Conservation (phyloP, 2,888 invertebrate genomes). For the Drosophila gaucha region DNA sequence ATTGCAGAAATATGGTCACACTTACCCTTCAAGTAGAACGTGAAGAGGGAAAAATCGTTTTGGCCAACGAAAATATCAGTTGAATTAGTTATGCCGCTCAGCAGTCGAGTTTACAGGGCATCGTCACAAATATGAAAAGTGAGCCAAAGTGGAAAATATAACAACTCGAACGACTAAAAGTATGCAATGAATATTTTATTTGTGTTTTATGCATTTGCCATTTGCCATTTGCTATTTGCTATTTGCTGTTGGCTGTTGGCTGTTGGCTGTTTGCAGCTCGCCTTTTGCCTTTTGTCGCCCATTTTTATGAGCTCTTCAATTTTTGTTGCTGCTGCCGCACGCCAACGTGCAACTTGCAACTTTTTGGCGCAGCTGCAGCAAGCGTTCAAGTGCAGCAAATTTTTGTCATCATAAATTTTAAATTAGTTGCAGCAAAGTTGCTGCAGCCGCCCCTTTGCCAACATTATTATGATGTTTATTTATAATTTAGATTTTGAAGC, state of each 20-base stretch:
- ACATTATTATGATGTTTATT: conserved; percentile 26
- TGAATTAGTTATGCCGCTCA: not conserved
- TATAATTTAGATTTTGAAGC: conserved; percentile 17
- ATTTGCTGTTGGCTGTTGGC: conserved; percentile 51
- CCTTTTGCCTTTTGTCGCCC: conserved; percentile 42
- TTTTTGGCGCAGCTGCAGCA: conserved; percentile 48
- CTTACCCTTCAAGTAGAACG: too few relatives aligned
- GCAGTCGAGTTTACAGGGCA: not conserved
- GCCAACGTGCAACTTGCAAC: conserved; percentile 34
- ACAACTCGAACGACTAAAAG: conserved; percentile 61
- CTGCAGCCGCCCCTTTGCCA: conserved; percentile 4
- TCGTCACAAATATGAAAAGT: conserved; percentile 1
- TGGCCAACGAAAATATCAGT: too few relatives aligned
- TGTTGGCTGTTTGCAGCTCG: conserved; percentile 24
- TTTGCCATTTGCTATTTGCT: conserved; percentile 56
- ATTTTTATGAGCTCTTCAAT: conserved; percentile 37
- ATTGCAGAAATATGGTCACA: too few relatives aligned
- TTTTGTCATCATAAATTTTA: conserved; percentile 73
- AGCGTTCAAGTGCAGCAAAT: conserved; percentile 52
- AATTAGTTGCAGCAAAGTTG: conserved; percentile 60
- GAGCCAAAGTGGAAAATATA: conserved; percentile 25
- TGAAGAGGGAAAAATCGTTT: too few relatives aligned
- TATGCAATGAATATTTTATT: conserved; percentile 74
- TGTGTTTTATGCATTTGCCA: conserved; percentile 65
- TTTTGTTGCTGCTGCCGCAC: conserved; percentile 12